Evolutionary conservation across 2,888 invertebrate species (phyloP).

Genomic region (Cyclophora punctaria): DNA sequence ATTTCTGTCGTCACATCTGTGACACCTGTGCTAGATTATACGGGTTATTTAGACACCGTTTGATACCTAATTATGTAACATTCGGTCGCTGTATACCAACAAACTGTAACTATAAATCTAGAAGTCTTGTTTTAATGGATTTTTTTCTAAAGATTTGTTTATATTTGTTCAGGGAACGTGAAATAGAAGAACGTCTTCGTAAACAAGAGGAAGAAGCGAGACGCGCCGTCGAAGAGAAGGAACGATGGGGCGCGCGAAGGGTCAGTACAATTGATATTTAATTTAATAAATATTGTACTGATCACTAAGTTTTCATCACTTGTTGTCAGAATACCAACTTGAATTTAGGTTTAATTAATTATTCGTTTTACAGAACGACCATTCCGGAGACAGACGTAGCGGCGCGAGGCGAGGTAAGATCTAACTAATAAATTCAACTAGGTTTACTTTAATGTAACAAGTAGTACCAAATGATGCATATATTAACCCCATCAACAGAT

Average conservation of each 20-base stretch:
- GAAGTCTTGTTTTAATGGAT: no score
- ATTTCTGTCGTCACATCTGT: constrained; percentile 27
- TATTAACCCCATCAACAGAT: constrained; percentile 25
- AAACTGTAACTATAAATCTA: constrained; percentile 11
- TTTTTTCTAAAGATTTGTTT: not conserved
- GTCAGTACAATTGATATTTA: constrained; percentile 5
- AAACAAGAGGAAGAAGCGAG: constrained; percentile 73
- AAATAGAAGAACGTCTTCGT: constrained; percentile 91
- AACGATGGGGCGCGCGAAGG: constrained; percentile 49
- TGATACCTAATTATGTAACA: constrained; percentile 26
- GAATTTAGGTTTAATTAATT: no score
- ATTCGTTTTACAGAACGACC: constrained; percentile 44
- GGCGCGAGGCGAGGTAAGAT: constrained; percentile 59
- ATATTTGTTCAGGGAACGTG: constrained; percentile 76
- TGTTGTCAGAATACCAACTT: no score
- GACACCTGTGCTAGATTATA: constrained; percentile 42
- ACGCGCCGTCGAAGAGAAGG: constrained; percentile 54
- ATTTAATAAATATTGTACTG: no score
- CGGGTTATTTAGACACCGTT: constrained; percentile 55
- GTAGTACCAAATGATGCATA: no score
- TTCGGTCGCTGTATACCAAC: constrained; percentile 61
- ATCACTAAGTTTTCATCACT: no score
- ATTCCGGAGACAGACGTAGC: constrained; percentile 60
- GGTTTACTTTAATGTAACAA: no score
- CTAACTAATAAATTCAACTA: not conserved